Percentiles rank a stretch among this genome's conserved stretches.
These are phyloP conservation scores for Lucilia cuprina DNA, from an alignment of 1,140 invertebrate genomes.

Conservation along the genomic window DNA sequence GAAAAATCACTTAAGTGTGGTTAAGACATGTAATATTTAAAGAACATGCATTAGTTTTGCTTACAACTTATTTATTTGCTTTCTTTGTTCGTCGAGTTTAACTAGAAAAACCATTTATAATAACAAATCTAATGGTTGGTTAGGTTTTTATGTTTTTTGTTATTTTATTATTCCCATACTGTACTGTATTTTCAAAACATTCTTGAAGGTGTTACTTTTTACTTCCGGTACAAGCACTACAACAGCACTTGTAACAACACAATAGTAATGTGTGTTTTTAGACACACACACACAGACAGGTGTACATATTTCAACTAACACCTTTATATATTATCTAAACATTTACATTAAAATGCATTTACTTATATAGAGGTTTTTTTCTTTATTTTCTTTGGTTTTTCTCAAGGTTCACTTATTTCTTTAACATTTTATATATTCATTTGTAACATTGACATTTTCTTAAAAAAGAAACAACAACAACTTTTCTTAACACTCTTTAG, in stretches of 20 bases:
- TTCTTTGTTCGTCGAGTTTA: not conserved
- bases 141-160: not conserved
- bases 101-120: not conserved
- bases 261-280: not conserved
- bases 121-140: not conserved
- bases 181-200: not conserved
- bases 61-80: not conserved
- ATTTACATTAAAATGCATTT: not conserved
- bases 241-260: not conserved
- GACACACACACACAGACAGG: not conserved
- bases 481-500: not conserved
- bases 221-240: not conserved
- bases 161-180: not conserved
- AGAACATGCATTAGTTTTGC: not conserved
- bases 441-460: not conserved
- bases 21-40: not conserved
- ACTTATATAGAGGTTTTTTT: not conserved
- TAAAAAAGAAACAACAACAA: not conserved
- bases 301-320: not conserved
- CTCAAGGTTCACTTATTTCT: not conserved
- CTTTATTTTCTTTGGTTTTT: not conserved
- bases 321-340: not conserved
- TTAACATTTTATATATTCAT: not conserved
- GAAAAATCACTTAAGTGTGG: not conserved
- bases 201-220: slow-evolving; percentile 1